These are phyloP conservation scores for Lerema accius DNA, from an alignment of 1,140 invertebrate species.

Conservation along the genomic window DNA sequence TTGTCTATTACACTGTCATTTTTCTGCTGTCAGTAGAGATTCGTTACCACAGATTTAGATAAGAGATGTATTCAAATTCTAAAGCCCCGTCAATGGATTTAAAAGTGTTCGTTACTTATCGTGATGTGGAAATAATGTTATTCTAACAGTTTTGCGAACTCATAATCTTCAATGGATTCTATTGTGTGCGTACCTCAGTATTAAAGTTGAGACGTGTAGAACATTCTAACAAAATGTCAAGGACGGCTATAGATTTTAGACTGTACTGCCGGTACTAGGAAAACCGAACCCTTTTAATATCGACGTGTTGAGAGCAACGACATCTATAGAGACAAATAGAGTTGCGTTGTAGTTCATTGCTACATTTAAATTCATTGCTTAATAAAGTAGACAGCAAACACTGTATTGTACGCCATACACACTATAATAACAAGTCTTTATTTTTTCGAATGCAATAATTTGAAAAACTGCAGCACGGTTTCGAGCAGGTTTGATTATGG, in stretches of 20 bases:
- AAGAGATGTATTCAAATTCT: background rate
- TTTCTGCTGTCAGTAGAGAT: too few relatives aligned
- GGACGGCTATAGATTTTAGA: background rate
- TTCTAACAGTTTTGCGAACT: constrained; percentile 2
- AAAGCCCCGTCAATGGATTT: background rate
- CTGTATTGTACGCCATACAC: too few relatives aligned
- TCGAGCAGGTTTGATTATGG: too few relatives aligned
- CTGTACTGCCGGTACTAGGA: background rate
- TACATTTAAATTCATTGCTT: background rate
- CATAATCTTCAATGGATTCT: constrained; percentile 1
- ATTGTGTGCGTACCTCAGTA: background rate
- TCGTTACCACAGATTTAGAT: constrained; percentile 1
- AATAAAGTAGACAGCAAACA: too few relatives aligned
- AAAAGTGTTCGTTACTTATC: constrained; percentile 2
- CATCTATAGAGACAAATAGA: background rate
- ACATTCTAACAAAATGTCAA: constrained; percentile 6
- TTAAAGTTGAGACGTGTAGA: background rate
- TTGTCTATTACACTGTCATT: background rate
- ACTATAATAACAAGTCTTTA: too few relatives aligned
- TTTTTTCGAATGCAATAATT: too few relatives aligned
- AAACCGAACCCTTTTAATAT: constrained; percentile 2
- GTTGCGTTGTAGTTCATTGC: background rate
- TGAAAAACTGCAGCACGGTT: too few relatives aligned
- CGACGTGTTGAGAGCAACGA: background rate
- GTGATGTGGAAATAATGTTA: constrained; percentile 2